Base-by-base conservation (phyloP, 2,113 vertebrate genomes). In the Takifugu bimaculatus region DNA sequence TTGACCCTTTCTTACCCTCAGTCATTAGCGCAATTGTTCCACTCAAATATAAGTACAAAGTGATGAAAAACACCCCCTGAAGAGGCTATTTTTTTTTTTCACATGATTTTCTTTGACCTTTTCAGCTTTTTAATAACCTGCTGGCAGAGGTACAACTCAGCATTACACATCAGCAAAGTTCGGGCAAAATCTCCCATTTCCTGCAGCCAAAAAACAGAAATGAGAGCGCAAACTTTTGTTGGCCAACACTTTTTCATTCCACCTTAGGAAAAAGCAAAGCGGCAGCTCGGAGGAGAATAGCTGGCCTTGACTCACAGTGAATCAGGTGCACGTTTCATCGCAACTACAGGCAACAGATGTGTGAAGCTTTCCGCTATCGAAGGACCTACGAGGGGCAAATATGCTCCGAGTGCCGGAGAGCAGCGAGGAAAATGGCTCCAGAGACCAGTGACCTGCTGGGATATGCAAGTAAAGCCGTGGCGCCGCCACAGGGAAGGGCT, bases 181-280 rank as follows among this genome's bases (percentile, higher is more conserved):
- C 57, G 39, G 44, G 47, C 54, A 50, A 55, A 63, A 72, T 56
- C 44, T 60, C 73, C 50, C 50, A 70, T 54, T 66, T 70, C 70
- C 63, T 55, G 58, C 63, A 63, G 35, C 54, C 68, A 54, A 58
- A 20, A 20, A 74, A 54, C 64, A 63, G 50, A 71, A 77, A 72
- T 13, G 27, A 60, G 60, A 80, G 54, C 43, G 5, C 54, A 58
- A 55, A 73, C 62, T 79, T 77, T 80, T 60, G 50, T 57, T 67
- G 68, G 63, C 65, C 73, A 49, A n/a, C 48, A 20, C 49, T 65
- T 32, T 20, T 4, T 39, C 32, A 57, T 77, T 75, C 78, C 53
- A 82, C 77, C 68, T 76, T 73, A 65, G 57, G 60, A 27, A 35
- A 65, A 1, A 71, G 77, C 61, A 68, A 79, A 51, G 58, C 61